phyloP scores from a whole-genome alignment of 2,888 invertebrate species.

The Rosalia funebris region DNA sequence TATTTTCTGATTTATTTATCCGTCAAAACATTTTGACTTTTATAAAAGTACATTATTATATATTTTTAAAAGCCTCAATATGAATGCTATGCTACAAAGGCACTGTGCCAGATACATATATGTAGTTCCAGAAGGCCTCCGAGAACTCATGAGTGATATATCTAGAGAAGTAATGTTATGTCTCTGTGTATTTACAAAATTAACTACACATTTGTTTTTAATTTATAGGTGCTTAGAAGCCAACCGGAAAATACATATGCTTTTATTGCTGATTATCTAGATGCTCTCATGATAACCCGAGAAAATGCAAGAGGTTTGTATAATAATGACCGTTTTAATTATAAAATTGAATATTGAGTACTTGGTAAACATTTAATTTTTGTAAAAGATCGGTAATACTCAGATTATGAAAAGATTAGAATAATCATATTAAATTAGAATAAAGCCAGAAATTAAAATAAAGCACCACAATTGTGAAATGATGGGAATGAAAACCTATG shows the following conservation, averaged over 20 bases:
- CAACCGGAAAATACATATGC: constrained; percentile 73
- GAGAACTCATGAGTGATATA: constrained; percentile 78
- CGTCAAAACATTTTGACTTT: no score
- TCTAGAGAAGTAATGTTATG: constrained; percentile 70
- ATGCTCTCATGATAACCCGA: constrained; percentile 72
- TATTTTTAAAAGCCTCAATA: constrained; percentile 38
- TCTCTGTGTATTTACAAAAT: not conserved
- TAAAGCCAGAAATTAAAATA: no score
- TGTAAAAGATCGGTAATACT: no score
- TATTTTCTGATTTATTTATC: no score
- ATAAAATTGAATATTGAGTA: no score
- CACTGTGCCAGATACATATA: constrained; percentile 66
- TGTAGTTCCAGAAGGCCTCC: constrained; percentile 73
- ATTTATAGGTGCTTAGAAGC: constrained; percentile 71
- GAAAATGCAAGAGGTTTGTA: constrained; percentile 66
- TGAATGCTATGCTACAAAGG: constrained; percentile 59
- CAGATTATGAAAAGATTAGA: no score
- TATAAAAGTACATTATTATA: no score
- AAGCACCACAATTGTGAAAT: no score
- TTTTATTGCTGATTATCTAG: constrained; percentile 77
- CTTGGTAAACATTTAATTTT: no score
- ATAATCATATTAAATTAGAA: no score
- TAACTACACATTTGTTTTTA: not conserved
- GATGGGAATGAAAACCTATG: no score
- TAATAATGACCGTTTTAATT: no score